Base-by-base conservation (phyloP, 35 echinoderm and acorn worm genomes). In the Lytechinus pictus region DNA sequence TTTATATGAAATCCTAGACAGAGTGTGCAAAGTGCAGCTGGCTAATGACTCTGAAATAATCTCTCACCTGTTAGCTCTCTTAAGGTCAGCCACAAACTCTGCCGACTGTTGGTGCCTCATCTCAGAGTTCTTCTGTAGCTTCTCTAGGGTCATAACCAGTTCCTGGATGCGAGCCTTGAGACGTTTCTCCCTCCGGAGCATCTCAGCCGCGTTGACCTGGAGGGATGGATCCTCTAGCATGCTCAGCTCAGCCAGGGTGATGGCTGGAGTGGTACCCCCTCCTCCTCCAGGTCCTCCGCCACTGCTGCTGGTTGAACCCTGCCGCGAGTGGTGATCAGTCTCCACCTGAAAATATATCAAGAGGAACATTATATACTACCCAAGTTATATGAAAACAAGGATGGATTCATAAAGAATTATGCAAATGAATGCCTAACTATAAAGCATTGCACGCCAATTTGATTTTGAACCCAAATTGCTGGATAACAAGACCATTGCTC, bases 91-190 rank as follows among this genome's bases (percentile, higher is more conserved):
- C 19, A 99, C 97, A 97, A 99, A 99, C 93, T 99, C 98, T 21
- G 98, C 97, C 2, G 97, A 98, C 94, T 99, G 98, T 91, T 99
- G 98, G 61, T 99, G 98, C 54, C 98, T 96, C 92, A 99, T 88
- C 96, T 99, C 98, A 13, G 98, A 99, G 87, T 95, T 99, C 96
- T 97, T 98, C 97, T 99, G 98, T 5, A 99, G 95, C 79, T 99
- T 99, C 96, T 99, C 98, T 28, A 99, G 92, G 12, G 98, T 99
- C 54, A 92, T 21, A 7, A 98, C 97, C 94, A 98, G 92, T 92
- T 98, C 98, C 24, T 97, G 97, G 87, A 98, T 96, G 90, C 97
- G 95, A 33, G 94, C 57, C 86, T 98, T 98, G 56, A 99, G 95
- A 57, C 97, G 97, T 94, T 97, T 98, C 95, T 99, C 98, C 89